phyloP scores from a whole-genome alignment of 1,140 invertebrate species.

The Drosophila mojavensis region DNA sequence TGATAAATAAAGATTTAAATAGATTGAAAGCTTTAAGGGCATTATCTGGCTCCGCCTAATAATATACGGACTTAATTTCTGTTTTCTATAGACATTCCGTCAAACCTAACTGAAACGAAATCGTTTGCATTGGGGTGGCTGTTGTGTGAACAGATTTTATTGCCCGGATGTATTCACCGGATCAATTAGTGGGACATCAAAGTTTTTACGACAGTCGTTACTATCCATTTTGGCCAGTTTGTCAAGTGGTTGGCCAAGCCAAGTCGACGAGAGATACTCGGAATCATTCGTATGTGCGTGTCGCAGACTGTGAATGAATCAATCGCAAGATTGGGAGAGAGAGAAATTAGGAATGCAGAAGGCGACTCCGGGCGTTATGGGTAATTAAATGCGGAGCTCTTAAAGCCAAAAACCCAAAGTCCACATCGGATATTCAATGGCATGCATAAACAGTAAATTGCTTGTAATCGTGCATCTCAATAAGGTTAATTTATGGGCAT shows the following conservation, averaged over 20 bases:
- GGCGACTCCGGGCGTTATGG: conserved; percentile 57
- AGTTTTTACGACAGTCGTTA: conserved; percentile 60
- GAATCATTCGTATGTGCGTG: conserved; percentile 44
- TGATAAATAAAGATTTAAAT: too few species aligned
- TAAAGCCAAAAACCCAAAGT: conserved; percentile 22
- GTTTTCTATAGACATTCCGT: too few species aligned
- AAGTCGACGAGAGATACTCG: background rate
- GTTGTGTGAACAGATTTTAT: conserved; percentile 52
- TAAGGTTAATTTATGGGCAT: conserved; percentile 55
- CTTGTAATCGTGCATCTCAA: conserved; percentile 69
- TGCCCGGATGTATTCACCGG: conserved; percentile 58
- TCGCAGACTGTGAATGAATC: conserved; percentile 49
- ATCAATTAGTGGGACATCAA: conserved; percentile 68
- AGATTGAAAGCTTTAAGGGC: too few species aligned
- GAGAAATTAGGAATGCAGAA: conserved; percentile 47
- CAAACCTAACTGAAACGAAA: too few species aligned
- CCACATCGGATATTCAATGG: conserved; percentile 64
- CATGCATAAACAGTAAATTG: conserved; percentile 75
- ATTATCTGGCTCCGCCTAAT: too few species aligned
- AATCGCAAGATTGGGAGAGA: conserved; percentile 3
- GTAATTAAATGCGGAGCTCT: conserved; percentile 70
- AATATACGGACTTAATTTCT: too few species aligned
- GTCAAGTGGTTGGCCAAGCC: conserved; percentile 11
- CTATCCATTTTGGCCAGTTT: conserved; percentile 52
- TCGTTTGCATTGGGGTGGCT: background rate